Conservation (phyloP, 2,888 invertebrate species). For the Salticus scenicus region DNA sequence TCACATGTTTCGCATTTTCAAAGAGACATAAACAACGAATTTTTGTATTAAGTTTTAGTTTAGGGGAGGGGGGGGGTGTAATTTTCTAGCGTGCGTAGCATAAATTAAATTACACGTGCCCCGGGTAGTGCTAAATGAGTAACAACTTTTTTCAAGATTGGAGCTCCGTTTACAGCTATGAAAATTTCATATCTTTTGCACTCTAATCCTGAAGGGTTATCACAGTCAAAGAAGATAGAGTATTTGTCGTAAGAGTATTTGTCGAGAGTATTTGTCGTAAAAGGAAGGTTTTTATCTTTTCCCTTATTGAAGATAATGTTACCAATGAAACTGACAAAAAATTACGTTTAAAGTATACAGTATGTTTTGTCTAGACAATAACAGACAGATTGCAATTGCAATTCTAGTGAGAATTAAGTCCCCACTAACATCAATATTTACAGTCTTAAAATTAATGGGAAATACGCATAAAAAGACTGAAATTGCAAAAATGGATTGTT, state of each 20-base stretch:
- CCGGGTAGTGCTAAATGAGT: too few relatives aligned
- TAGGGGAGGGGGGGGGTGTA: too few relatives aligned
- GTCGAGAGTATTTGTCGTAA: background rate
- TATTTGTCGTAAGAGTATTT: too few relatives aligned
- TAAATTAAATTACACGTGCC: too few relatives aligned
- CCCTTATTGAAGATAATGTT: background rate
- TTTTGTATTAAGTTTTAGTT: too few relatives aligned
- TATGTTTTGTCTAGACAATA: background rate
- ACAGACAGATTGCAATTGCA: background rate
- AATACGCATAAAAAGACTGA: background rate
- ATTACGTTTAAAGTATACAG: background rate
- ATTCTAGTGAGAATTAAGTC: background rate
- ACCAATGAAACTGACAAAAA: background rate
- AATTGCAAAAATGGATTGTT: constrained; percentile 6
- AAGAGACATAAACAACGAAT: too few relatives aligned
- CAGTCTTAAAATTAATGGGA: background rate
- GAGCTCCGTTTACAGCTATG: background rate
- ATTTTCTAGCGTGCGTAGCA: too few relatives aligned
- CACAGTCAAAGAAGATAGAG: background rate
- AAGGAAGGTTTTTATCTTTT: background rate
- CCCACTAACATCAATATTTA: background rate
- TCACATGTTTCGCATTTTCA: too few relatives aligned
- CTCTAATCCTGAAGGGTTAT: background rate
- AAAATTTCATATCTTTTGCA: background rate
- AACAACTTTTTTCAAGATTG: background rate